Conservation (phyloP, 2,797 vertebrate species). For the Pteronotus mesoamericanus region DNA sequence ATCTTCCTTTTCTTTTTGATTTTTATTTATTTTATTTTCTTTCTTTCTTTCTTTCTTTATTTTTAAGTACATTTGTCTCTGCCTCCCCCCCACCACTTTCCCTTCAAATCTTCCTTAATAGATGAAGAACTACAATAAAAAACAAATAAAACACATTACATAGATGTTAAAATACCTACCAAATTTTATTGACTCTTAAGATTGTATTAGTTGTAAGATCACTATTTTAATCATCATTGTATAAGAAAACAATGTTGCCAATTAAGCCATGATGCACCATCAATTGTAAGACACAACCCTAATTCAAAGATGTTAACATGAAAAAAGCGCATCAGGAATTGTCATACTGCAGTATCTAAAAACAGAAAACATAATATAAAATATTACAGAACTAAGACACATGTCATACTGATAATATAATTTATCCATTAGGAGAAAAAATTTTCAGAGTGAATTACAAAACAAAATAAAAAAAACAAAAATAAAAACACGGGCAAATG, state of each 20-base stretch:
- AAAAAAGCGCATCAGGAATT: background rate
- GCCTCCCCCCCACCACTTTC: too few species aligned
- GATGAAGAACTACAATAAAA: background rate
- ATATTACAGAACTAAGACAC: background rate
- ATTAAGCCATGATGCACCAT: background rate
- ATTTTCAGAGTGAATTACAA: background rate
- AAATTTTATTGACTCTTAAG: background rate
- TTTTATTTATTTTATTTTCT: too few species aligned
- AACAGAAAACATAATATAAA: background rate
- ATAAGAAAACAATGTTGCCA: background rate
- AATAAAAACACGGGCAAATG: background rate
- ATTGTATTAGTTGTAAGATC: background rate
- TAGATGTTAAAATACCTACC: background rate
- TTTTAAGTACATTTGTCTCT: too few species aligned
- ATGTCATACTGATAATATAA: background rate
- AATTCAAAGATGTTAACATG: background rate
- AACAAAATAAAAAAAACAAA: background rate
- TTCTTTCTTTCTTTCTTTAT: too few species aligned
- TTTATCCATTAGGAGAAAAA: background rate
- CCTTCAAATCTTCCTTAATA: background rate
- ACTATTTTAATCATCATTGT: background rate
- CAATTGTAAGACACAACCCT: background rate
- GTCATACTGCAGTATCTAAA: background rate
- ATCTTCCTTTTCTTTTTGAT: too few species aligned
- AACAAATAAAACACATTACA: background rate